Evolutionary conservation across 2,888 invertebrate genomes (phyloP), one percentile per base, ranked within the genome.

Genomic region (Crematogaster levior): DNA sequence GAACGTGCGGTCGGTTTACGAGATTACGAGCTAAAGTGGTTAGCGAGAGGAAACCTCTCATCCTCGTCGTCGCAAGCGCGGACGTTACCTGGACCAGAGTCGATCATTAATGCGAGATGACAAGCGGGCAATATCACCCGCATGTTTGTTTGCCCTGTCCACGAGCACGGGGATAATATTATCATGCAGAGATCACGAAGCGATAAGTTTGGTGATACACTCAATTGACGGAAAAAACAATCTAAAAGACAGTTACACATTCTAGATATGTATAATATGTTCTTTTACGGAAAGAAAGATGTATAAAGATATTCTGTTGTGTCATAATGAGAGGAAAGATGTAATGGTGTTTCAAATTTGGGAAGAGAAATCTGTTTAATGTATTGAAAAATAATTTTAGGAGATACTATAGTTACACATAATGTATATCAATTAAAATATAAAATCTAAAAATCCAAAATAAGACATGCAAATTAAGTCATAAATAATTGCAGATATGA

Each of bases 11-110:
- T 84, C 58, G 83, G 79, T 87, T 87, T 87, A 89, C 89, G 85
- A 88, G 87, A 83, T 89, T 88, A 89, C 46, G 83, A 61, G 85
- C 82, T 87, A 84, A 89, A 87, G 84, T 84, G 83, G 87, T 88
- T 89, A 88, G 73, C 60, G 84, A 68, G 68, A 56, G 56, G 43
- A 21, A 68, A 37, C 66, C 53, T 72, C 74, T 60, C 53, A 10
- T 48, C 15, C 63, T 74, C 40, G 46, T 65, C 61, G 79, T 68
- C 61, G 24, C 53, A 81, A 65, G 60, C 65, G 81, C 65, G 46
- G 34, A 56, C 58, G 65, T 74, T 63, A 65, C 58, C 46, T 81
- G 63, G 65, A 46, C 65, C 75, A 24, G 65, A 53, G 58, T 48
- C 77, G 79, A 75, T 82, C 77, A 82, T 82, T 82, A 82, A 75